phyloP scores from a whole-genome alignment of 2,888 invertebrate genomes.

The Lepidocyrtinus sp. region DNA sequence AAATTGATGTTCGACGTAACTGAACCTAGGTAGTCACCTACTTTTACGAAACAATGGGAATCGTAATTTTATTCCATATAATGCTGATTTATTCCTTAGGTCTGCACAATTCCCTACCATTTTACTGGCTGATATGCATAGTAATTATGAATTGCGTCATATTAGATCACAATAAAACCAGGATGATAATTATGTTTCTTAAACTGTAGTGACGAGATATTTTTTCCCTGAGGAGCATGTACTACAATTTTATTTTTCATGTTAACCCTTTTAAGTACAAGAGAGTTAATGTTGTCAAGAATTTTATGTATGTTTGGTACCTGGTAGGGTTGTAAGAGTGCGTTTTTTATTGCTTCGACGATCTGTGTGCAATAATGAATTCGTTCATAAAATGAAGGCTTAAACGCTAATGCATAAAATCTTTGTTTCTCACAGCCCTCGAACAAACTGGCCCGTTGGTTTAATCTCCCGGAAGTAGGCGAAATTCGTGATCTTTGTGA shows the following conservation, averaged over 20 bases:
- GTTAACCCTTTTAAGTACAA: no score
- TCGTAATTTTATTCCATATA: neutral
- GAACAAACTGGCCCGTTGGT: conserved; percentile 62
- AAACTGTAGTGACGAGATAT: no score
- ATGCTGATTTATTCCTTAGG: neutral
- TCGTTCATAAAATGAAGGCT: no score
- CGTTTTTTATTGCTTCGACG: no score
- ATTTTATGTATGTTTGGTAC: no score
- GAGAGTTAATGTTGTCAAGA: no score
- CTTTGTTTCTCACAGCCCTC: conserved; percentile 42
- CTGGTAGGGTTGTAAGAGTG: no score
- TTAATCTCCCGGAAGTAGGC: conserved; percentile 61
- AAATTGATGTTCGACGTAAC: conserved; percentile 2
- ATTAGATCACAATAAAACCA: neutral
- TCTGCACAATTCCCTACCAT: neutral
- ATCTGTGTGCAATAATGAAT: no score
- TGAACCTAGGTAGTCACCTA: conserved; percentile 17
- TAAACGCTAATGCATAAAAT: no score
- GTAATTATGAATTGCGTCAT: conserved; percentile 16
- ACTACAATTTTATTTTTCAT: no score
- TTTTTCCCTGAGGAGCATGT: no score
- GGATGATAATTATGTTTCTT: no score
- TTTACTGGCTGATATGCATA: neutral
- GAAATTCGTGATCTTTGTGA: conserved; percentile 68
- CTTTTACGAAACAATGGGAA: neutral